Percentiles rank a stretch among this genome's conserved stretches.
Evolutionary conservation across 2,113 vertebrate species (phyloP).

Genomic region (Typhlomys cinereus): DNA sequence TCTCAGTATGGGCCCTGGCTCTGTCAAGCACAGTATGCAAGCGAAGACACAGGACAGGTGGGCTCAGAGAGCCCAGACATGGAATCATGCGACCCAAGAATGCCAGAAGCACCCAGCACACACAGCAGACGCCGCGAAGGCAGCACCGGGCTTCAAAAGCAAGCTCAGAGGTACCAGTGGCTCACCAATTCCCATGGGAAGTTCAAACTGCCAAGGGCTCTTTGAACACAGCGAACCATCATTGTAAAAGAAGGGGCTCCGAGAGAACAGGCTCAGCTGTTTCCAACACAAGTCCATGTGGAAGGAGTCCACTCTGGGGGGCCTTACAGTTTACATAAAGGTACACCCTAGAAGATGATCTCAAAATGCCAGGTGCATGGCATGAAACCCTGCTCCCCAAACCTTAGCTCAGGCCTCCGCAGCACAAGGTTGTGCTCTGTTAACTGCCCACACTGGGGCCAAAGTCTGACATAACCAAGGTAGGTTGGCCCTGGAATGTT

Average conservation of each 20-base stretch:
- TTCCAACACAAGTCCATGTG: not conserved
- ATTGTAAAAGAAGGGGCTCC: not conserved
- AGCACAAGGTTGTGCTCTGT: not conserved
- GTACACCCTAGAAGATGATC: conserved; percentile 45
- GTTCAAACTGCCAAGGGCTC: not conserved
- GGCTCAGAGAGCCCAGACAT: not conserved
- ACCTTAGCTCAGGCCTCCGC: not conserved
- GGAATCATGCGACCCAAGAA: not conserved
- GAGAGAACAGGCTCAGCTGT: not conserved
- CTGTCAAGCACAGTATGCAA: not conserved
- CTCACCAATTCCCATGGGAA: not conserved
- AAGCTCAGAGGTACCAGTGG: not conserved
- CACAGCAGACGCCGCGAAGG: not conserved
- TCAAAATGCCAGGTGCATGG: not conserved
- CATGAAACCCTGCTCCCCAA: conserved; percentile 5
- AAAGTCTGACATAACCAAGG: not conserved
- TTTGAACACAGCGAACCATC: not conserved
- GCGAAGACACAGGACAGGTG: not conserved
- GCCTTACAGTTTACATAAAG: not conserved
- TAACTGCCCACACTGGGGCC: not conserved
- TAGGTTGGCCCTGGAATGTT: not conserved
- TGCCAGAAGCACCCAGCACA: not conserved
- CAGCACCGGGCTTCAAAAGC: not conserved
- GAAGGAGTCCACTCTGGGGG: conserved; percentile 20
- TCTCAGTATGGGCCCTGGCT: not conserved